Base-by-base conservation (phyloP, 2,797 vertebrate genomes). In the Sebastes matsubarae region DNA sequence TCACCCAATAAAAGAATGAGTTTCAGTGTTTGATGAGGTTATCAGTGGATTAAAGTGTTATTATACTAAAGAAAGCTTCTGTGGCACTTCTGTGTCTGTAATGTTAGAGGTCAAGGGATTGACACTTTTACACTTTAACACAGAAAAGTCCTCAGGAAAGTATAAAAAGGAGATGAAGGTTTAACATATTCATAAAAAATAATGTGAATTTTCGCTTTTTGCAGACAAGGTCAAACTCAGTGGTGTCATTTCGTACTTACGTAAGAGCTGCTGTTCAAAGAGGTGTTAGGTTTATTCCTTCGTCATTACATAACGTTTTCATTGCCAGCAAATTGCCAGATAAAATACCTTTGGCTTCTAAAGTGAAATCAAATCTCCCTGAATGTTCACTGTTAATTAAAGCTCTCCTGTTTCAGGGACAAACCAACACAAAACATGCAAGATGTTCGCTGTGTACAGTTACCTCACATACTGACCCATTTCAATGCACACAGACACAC, bases 301-400 rank as follows among this genome's bases (percentile, higher is more conserved):
- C 9, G 30, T 59, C 3, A 1, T 90, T 91, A 69, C 32, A 27
- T 86, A 92, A 93, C 55, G 1, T 65, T 72, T 82, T 82, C 68
- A 81, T 60, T 7, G 68, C 68, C 59, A 50, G 66, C 68, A 59
- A 81, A 24, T 77, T 66, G 16, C 22, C 30, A 55, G 61, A 80
- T 81, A 61, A 83, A 88, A 83, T 75, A 77, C 63, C 58, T 58
- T 42, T 81, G 71, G 67, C 84, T 74, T 22, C 57, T 46, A 34
- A 72, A 82, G 63, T 52, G 72, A 80, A 69, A 88, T 82, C 11
- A 80, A 68, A 86, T 78, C 80, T 66, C 52, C 64, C 52, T 34
- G 46, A 87, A 73, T 59, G 16, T 58, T 79, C 52, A 11, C 32
- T 22, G 7, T 77, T 91, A 84, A 87, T 91, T 84, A 88, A 88